phyloP scores from a whole-genome alignment of 2,113 vertebrate genomes.

The Leucoraja erinaceus region DNA sequence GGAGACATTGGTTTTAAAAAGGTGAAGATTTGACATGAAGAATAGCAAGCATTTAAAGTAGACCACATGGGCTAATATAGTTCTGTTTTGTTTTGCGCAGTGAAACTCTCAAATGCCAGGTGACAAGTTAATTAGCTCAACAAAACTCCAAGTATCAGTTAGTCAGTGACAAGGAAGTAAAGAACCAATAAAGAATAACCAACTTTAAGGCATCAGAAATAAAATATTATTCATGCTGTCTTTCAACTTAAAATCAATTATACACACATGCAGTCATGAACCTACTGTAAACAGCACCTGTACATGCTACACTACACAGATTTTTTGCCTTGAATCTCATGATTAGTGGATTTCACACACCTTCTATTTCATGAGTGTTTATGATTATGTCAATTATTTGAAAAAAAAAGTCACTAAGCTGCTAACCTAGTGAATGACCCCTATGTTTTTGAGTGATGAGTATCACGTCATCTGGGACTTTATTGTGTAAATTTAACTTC shows the following conservation, averaged over 20 bases:
- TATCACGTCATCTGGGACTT: background rate
- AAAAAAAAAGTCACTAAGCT: background rate
- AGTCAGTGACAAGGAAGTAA: background rate
- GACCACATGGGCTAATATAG: background rate
- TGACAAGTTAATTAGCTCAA: too few species aligned
- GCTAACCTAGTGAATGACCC: background rate
- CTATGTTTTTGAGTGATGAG: background rate
- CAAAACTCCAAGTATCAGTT: too few species aligned
- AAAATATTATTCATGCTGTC: background rate
- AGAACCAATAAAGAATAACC: background rate
- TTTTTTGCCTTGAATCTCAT: background rate
- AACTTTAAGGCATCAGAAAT: background rate
- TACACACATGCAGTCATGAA: background rate
- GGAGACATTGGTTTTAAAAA: background rate
- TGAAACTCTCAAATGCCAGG: background rate
- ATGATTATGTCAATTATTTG: background rate
- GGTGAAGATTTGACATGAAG: background rate
- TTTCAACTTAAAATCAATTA: background rate
- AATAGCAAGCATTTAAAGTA: background rate
- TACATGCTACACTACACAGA: background rate
- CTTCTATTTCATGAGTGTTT: background rate
- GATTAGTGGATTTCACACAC: background rate
- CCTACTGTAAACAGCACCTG: background rate
- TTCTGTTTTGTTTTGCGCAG: background rate
- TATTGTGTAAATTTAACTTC: background rate